Base-by-base conservation (phyloP, 2,888 invertebrate species). In the Allophyes oxyacanthae region DNA sequence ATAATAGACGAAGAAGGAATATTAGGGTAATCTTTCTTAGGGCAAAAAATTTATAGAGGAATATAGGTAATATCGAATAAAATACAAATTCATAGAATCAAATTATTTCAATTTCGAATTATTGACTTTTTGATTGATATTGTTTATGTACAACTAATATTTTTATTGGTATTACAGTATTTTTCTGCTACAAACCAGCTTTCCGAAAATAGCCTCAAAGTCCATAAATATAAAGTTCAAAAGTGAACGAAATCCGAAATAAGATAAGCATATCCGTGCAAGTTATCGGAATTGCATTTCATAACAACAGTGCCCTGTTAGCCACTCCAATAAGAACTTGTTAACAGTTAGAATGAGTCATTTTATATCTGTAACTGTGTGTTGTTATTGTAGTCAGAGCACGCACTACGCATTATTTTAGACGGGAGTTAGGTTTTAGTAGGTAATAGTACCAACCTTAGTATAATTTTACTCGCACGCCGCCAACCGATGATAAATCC, bases 271-370 rank as follows among this genome's bases (percentile, higher is more conserved):
- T 25, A 30, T 44, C 6, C 45, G 3, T 14, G 15, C 28, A 13
- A 25, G 38, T 53, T 56, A 59, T 42, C 20, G 45, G 37, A 50
- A 20, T 28, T 13, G 28, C 9, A 56, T 34, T 61, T 40, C 37
- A 52, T 33, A 61, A 66, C 56, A 67, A 61, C 10, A 43, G 20
- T 14, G 34, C 34, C 13, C 42, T 61, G 51, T 61, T 60, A 41
- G 15, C 14, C 14, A n/a, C 26, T 37, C 2, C 10, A 37, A 6
- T n/a, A n/a, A n/a, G n/a, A 32, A n/a, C 25, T 20, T 40, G 50
- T 51, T 28, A 6, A 46, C 4, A 26, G 7, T n/a, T 26, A 40
- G 3, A 49, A 64, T 58, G 44, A 58, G 13, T 32, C 38, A 46
- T 37, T 51, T 15, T 20, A 26, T 51, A 11, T 44, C 30, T n/a